Evolutionary conservation across 1,140 invertebrate species (phyloP).

Genomic region (Hermatobates lingyangjiaoensis): DNA sequence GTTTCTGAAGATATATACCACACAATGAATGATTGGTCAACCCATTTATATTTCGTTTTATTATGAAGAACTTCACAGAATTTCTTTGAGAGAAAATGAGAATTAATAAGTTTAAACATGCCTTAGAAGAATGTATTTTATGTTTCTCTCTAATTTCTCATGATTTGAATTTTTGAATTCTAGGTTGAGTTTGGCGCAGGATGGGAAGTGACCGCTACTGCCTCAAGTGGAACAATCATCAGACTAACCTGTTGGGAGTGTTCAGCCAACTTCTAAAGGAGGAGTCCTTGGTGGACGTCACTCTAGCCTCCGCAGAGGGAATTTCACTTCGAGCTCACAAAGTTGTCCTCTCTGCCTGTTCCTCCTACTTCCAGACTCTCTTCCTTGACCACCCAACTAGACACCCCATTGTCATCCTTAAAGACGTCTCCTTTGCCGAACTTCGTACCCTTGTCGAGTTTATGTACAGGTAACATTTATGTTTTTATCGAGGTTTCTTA

Average conservation of each 20-base stretch:
- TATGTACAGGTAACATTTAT: slow-evolving; percentile 57
- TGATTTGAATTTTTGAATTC: too few relatives aligned
- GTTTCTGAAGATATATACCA: too few relatives aligned
- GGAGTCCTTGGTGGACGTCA: slow-evolving; percentile 87
- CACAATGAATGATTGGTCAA: too few relatives aligned
- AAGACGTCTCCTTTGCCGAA: slow-evolving; percentile 78
- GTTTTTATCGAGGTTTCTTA: too few relatives aligned
- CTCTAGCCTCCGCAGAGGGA: slow-evolving; percentile 82
- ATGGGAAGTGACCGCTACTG: slow-evolving; percentile 91
- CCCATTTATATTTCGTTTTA: too few relatives aligned
- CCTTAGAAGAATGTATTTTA: too few relatives aligned
- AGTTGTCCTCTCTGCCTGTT: slow-evolving; percentile 85
- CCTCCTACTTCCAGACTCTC: slow-evolving; percentile 79
- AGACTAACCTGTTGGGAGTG: slow-evolving; percentile 83
- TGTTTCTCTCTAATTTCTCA: too few relatives aligned
- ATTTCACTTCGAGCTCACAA: slow-evolving; percentile 85
- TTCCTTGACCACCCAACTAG: slow-evolving; percentile 75
- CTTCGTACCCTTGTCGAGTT: slow-evolving; percentile 80
- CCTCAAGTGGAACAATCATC: slow-evolving; percentile 91
- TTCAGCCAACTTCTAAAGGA: slow-evolving; percentile 86
- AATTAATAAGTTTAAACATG: too few relatives aligned
- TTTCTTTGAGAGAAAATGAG: too few relatives aligned
- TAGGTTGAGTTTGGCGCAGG: too few relatives aligned
- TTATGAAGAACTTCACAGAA: too few relatives aligned
- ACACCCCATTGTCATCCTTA: slow-evolving; percentile 82